Conservation (phyloP, 2,888 invertebrate species). For the Standfussiana lucernea region DNA sequence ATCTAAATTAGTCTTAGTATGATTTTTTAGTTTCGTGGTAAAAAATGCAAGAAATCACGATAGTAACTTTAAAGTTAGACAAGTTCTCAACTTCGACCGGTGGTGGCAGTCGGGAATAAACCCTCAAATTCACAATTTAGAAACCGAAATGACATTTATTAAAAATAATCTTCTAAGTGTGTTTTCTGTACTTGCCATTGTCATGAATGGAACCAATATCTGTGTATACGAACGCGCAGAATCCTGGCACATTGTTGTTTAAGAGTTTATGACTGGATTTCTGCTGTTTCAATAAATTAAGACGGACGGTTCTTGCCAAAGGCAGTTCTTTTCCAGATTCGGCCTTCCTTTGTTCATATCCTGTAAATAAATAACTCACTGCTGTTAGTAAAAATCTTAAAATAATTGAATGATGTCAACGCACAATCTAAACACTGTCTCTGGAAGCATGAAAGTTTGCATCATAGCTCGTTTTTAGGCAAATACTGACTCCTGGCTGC, state of each 20-base stretch:
- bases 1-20: neutral
- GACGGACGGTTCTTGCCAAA: constrained; percentile 64
- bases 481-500: too few relatives aligned
- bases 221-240: constrained; percentile 54
- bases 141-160: neutral
- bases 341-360: constrained; percentile 63
- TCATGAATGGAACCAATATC: constrained; percentile 72
- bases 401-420: neutral
- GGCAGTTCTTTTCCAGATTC: constrained; percentile 67
- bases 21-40: neutral
- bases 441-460: neutral
- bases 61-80: neutral
- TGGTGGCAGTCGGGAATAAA: too few relatives aligned
- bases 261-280: constrained; percentile 64
- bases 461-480: neutral
- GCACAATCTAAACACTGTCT: neutral
- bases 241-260: constrained; percentile 66
- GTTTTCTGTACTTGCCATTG: constrained; percentile 62
- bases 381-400: neutral
- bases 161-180: neutral
- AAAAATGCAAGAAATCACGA: neutral
- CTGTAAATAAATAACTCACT: constrained; percentile 45
- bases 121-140: neutral
- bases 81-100: neutral
- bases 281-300: constrained; percentile 67